A percentile compares a stretch with the other conserved stretches of the same genome.
Conservation (phyloP, 2,797 vertebrate genomes). For the Ataeniobius toweri region DNA sequence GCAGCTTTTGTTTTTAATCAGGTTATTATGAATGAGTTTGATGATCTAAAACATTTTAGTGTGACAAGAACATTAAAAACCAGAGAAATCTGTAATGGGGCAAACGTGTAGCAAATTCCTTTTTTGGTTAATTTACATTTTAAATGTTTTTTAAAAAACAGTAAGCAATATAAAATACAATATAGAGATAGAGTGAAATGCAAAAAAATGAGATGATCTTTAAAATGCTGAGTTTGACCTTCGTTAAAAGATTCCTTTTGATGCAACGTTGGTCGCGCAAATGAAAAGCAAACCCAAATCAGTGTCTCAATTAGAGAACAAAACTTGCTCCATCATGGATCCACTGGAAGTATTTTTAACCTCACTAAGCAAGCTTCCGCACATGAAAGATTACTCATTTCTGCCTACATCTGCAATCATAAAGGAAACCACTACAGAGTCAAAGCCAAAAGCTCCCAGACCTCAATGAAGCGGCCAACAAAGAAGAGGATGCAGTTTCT, state of each 20-base stretch:
- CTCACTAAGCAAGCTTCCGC: constrained; percentile 38
- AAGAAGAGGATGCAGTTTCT: constrained; percentile 73
- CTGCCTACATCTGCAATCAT: constrained; percentile 64
- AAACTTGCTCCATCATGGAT: constrained; percentile 45
- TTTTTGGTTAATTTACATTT: neutral
- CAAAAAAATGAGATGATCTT: constrained; percentile 10
- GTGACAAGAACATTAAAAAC: too few relatives aligned
- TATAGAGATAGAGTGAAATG: neutral
- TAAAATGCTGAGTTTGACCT: constrained; percentile 33
- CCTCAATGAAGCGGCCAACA: constrained; percentile 59
- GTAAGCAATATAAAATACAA: neutral
- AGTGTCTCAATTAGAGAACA: constrained; percentile 61
- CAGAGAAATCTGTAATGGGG: too few relatives aligned
- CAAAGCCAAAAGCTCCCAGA: constrained; percentile 55
- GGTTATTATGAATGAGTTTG: too few relatives aligned
- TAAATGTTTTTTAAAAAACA: neutral
- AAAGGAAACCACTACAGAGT: constrained; percentile 57
- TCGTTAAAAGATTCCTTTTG: constrained; percentile 10
- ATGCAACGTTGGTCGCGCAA: constrained; percentile 30
- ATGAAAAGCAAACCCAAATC: constrained; percentile 56
- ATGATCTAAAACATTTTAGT: too few relatives aligned
- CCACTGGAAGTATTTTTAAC: constrained; percentile 73
- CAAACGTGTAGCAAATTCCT: neutral
- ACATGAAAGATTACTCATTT: constrained; percentile 73
- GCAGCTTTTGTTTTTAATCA: too few relatives aligned